A percentile compares a stretch with the other conserved stretches of the same genome.
phyloP scores from a whole-genome alignment of 2,888 invertebrate genomes.

The Dastarcus helophoroides region DNA sequence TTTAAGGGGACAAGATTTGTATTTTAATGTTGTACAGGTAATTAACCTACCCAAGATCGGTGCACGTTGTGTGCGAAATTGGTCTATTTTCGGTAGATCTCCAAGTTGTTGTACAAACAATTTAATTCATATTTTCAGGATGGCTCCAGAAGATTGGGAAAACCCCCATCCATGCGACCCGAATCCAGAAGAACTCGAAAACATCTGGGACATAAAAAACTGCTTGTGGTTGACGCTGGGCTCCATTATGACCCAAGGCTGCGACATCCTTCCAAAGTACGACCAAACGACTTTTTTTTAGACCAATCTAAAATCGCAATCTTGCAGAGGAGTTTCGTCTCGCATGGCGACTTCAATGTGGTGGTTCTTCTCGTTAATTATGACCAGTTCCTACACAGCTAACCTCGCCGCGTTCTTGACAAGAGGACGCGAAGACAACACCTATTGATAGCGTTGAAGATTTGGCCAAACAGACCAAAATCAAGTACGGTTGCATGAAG shows the following conservation, averaged over 20 bases:
- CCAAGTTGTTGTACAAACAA: too few relatives aligned
- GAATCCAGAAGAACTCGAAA: slow-evolving; percentile 79
- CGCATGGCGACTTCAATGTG: slow-evolving; percentile 79
- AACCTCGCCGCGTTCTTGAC: slow-evolving; percentile 90
- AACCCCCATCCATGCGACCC: slow-evolving; percentile 87
- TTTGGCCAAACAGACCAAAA: slow-evolving; percentile 82
- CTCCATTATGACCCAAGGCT: slow-evolving; percentile 88
- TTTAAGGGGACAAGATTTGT: too few relatives aligned
- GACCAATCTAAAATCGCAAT: background rate
- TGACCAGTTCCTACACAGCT: slow-evolving; percentile 89
- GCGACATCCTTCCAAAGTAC: slow-evolving; percentile 84
- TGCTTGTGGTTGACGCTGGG: slow-evolving; percentile 90
- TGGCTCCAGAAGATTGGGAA: slow-evolving; percentile 86
- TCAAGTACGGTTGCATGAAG: slow-evolving; percentile 81
- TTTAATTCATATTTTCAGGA: too few relatives aligned
- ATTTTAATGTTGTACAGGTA: too few relatives aligned
- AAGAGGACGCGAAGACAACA: slow-evolving; percentile 74
- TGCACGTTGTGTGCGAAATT: too few relatives aligned
- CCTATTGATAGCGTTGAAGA: slow-evolving; percentile 87
- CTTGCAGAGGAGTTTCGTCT: slow-evolving; percentile 70
- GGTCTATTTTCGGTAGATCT: too few relatives aligned
- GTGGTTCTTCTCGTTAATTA: slow-evolving; percentile 86
- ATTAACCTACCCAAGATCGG: too few relatives aligned
- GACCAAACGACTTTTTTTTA: slow-evolving; percentile 6
- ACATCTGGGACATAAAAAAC: slow-evolving; percentile 78